Evolutionary conservation across 2,888 invertebrate genomes (phyloP).

Genomic region (Seira sanloemensis): DNA sequence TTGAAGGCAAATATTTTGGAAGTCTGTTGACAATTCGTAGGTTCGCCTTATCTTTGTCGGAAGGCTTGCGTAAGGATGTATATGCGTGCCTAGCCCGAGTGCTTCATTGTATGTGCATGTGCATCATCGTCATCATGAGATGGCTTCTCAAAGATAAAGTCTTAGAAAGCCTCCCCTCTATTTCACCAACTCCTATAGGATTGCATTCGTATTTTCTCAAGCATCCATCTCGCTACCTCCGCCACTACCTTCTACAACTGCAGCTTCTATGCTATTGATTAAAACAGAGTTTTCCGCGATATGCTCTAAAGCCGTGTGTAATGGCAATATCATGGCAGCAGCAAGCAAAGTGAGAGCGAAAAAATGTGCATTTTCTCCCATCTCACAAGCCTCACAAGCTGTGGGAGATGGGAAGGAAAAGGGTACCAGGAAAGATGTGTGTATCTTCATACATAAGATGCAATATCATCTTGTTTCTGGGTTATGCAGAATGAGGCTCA

Average conservation of each 20-base stretch:
- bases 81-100: neutral
- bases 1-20: no score
- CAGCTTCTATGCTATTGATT: slow-evolving; percentile 54
- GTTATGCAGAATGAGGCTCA: slow-evolving; percentile 11
- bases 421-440: slow-evolving; percentile 8
- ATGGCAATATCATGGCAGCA: slow-evolving; percentile 5
- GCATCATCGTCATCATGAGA: neutral
- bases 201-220: neutral
- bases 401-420: slow-evolving; percentile 46
- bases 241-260: neutral
- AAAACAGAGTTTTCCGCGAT: slow-evolving; percentile 53
- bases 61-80: neutral
- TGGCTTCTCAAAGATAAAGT: neutral
- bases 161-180: no score
- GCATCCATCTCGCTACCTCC: no score
- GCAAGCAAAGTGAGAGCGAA: neutral
- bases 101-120: neutral
- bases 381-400: slow-evolving; percentile 41
- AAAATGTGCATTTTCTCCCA: slow-evolving; percentile 10
- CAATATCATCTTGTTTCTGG: neutral
- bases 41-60: no score
- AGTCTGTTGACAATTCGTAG: no score
- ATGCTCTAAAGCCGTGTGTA: slow-evolving; percentile 47
- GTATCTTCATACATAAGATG: slow-evolving; percentile 31
- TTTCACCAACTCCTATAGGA: neutral